phyloP scores from a whole-genome alignment of 37 sponge, comb jelly and placozoan genomes.

The Tethya wilhelma region DNA sequence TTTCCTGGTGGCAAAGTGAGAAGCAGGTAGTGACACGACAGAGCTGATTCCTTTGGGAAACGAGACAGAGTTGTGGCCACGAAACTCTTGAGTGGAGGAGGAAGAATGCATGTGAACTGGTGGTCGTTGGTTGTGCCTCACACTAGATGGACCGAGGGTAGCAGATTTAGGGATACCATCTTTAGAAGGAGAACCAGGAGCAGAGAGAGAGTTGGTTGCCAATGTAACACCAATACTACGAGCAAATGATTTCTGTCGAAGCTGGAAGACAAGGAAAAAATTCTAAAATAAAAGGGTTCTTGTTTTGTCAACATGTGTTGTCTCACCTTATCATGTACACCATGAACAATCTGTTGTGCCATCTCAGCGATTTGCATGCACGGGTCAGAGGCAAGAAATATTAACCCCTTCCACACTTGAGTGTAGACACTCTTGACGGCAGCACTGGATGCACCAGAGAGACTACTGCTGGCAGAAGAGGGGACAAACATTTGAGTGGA shows the following conservation, averaged over 20 bases:
- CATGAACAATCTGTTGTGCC: conserved; percentile 51
- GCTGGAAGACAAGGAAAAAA: conserved; percentile 5
- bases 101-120: not conserved
- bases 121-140: not conserved
- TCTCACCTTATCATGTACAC: conserved; percentile 60
- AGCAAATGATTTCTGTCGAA: conserved; percentile 54
- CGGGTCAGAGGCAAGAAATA: conserved; percentile 68
- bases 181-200: not conserved
- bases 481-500: conserved; percentile 17
- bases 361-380: conserved; percentile 41
- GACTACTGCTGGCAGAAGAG: conserved; percentile 1
- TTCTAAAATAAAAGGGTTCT: not conserved
- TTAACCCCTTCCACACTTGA: conserved; percentile 60
- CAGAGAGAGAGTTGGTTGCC: conserved; percentile 3
- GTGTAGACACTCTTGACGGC: conserved; percentile 15
- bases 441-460: not conserved
- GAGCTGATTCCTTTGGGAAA: not conserved
- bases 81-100: conserved; percentile 28
- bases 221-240: conserved; percentile 31
- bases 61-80: conserved; percentile 13
- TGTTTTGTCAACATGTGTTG: not conserved
- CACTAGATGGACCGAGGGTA: not conserved
- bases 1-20: too few species aligned
- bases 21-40: not conserved
- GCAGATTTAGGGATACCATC: conserved; percentile 13